phyloP scores from a whole-genome alignment of 2,113 vertebrate species.

The Proterorhinus semilunaris region DNA sequence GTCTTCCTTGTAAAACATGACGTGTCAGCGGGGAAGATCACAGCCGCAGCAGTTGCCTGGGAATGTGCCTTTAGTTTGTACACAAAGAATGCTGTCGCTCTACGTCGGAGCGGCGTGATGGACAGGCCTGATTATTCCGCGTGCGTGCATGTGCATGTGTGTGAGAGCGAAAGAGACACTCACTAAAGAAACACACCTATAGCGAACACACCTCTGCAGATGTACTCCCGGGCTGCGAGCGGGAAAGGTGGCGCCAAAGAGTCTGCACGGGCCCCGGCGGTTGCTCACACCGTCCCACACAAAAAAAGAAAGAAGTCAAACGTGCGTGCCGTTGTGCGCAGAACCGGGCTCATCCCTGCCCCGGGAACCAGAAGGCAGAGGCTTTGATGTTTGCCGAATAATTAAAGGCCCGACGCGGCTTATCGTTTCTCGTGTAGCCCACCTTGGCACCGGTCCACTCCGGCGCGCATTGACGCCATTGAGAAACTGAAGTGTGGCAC shows the following conservation, averaged over 20 bases:
- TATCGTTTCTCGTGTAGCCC: constrained; percentile 24
- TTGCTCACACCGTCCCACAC: constrained; percentile 65
- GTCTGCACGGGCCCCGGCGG: constrained; percentile 71
- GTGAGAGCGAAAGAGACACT: background rate
- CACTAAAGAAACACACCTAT: constrained; percentile 37
- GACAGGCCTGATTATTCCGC: constrained; percentile 42
- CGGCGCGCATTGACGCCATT: constrained; percentile 48
- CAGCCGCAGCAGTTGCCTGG: constrained; percentile 34
- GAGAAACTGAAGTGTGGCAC: constrained; percentile 16
- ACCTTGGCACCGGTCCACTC: constrained; percentile 37
- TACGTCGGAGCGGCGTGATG: constrained; percentile 53
- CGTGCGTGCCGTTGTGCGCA: constrained; percentile 62
- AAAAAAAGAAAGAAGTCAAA: background rate
- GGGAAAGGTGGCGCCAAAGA: constrained; percentile 71
- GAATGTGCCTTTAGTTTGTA: constrained; percentile 55
- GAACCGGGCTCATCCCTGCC: constrained; percentile 69
- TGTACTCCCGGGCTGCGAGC: constrained; percentile 24
- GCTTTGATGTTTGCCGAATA: constrained; percentile 77
- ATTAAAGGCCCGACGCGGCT: constrained; percentile 72
- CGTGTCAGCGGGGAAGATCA: constrained; percentile 52
- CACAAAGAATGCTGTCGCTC: constrained; percentile 67
- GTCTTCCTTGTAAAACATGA: constrained; percentile 57
- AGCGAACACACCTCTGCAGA: constrained; percentile 51
- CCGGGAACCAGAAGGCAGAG: constrained; percentile 73
- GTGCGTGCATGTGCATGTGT: background rate